phyloP scores from a whole-genome alignment of 2,797 vertebrate species.

The Sebastiscus albofasciatus region DNA sequence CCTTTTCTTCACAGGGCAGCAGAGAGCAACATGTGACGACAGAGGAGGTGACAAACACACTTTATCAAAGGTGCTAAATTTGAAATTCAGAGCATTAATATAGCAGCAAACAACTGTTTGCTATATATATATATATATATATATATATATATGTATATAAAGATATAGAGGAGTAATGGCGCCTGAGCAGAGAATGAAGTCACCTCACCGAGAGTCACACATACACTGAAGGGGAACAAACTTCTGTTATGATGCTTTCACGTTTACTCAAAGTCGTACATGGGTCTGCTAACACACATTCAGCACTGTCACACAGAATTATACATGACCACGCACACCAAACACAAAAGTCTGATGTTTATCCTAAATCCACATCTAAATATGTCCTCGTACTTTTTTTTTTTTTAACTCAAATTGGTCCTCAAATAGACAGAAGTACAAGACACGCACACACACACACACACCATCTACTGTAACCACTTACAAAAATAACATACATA shows the following conservation, averaged over 20 bases:
- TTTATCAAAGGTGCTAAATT: neutral
- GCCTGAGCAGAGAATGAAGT: too few relatives aligned
- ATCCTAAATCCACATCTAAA: neutral
- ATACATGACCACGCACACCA: neutral
- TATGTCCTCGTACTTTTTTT: neutral
- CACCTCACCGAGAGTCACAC: neutral
- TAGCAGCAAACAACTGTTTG: neutral
- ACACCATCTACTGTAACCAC: neutral
- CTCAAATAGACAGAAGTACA: neutral
- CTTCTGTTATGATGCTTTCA: neutral
- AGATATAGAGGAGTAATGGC: neutral
- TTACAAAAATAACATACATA: slow-evolving; percentile 15
- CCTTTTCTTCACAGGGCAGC: neutral
- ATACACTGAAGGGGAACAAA: neutral
- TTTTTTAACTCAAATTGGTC: neutral
- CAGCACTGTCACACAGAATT: neutral
- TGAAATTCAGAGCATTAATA: neutral
- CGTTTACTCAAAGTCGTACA: neutral
- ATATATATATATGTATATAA: neutral
- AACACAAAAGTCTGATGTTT: neutral
- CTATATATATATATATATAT: neutral
- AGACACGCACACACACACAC: neutral
- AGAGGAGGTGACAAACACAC: neutral
- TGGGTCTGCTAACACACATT: neutral
- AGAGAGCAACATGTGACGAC: neutral